Conservation (phyloP, 2,888 invertebrate species). For the Erpobdella octoculata region DNA sequence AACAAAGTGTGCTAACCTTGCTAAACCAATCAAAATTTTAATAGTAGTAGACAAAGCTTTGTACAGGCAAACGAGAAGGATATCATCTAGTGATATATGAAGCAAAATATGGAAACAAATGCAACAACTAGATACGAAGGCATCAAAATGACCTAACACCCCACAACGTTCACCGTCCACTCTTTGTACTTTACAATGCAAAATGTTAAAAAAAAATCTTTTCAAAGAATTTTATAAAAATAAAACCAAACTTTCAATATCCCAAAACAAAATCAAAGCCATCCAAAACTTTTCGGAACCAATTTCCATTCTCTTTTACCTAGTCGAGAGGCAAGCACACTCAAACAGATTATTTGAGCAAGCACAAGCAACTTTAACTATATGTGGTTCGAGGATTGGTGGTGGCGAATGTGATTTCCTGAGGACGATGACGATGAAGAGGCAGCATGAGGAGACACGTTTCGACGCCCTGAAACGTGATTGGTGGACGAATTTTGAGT, state of each 20-base stretch:
- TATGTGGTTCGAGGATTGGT: not conserved
- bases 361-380: not conserved
- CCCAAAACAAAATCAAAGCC: too few species aligned
- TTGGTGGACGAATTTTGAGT: not conserved
- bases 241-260: too few species aligned
- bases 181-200: not conserved
- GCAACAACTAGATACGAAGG: constrained; percentile 1
- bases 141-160: constrained; percentile 2
- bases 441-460: not conserved
- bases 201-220: not conserved
- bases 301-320: too few species aligned
- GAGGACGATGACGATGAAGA: constrained; percentile 20
- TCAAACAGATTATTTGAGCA: constrained; percentile 9
- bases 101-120: not conserved
- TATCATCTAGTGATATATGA: not conserved
- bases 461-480: constrained; percentile 1
- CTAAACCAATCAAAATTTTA: too few species aligned
- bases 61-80: too few species aligned
- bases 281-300: too few species aligned
- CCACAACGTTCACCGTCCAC: not conserved
- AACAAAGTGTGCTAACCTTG: too few species aligned
- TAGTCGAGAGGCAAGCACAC: too few species aligned
- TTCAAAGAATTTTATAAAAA: not conserved
- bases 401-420: constrained; percentile 3
- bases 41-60: too few species aligned